These are phyloP conservation scores for Hemaris fuciformis DNA, from an alignment of 2,888 invertebrate species.

Conservation along the genomic window DNA sequence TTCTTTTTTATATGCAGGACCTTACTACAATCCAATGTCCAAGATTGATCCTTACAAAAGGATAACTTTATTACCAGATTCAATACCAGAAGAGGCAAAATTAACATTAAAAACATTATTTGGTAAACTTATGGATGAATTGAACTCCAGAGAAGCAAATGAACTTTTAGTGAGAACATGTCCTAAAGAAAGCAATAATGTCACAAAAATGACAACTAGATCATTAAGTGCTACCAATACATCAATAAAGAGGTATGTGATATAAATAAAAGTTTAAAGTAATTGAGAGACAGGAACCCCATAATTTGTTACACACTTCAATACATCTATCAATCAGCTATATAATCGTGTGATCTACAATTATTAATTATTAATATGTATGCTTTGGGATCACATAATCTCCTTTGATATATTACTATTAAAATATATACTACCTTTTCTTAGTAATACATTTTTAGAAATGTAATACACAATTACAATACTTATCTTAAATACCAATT, in stretches of 20 bases:
- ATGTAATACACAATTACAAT: too few species aligned
- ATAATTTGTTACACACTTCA: too few species aligned
- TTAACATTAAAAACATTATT: constrained; percentile 84
- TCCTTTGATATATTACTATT: too few species aligned
- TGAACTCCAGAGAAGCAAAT: constrained; percentile 89
- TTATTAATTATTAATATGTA: too few species aligned
- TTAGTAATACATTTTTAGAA: too few species aligned
- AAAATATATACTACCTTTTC: too few species aligned
- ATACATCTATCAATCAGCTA: too few species aligned
- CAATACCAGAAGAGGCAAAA: constrained; percentile 85
- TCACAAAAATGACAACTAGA: constrained; percentile 67
- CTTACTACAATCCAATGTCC: constrained; percentile 83
- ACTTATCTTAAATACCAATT: too few species aligned
- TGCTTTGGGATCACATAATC: too few species aligned
- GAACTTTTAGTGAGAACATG: constrained; percentile 90
- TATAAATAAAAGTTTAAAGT: too few species aligned
- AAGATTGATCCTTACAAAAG: constrained; percentile 86
- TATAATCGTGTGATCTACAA: too few species aligned
- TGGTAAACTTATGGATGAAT: constrained; percentile 84
- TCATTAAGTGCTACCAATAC: constrained; percentile 55
- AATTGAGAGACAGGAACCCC: too few species aligned
- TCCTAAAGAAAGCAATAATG: constrained; percentile 79
- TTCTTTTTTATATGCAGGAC: constrained; percentile 51
- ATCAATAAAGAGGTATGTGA: constrained; percentile 58
- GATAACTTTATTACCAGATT: constrained; percentile 88